Conservation (phyloP, 2,888 invertebrate species). For the Agonopterix alstromeriana region DNA sequence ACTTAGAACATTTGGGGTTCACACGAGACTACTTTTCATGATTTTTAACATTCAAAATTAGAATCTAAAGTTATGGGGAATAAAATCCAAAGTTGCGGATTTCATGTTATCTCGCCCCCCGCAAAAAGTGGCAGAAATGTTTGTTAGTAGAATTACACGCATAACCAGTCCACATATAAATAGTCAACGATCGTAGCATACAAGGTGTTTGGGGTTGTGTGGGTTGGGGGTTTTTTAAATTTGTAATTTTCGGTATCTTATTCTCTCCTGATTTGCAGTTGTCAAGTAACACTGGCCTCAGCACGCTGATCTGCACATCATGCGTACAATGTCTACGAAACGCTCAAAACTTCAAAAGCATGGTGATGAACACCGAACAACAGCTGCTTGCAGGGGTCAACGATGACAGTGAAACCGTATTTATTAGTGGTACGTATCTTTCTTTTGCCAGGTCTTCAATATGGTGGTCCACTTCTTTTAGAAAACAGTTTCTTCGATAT, state of each 20-base stretch:
- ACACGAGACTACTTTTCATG: no score
- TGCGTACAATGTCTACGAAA: slow-evolving; percentile 42
- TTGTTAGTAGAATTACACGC: no score
- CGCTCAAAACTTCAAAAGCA: slow-evolving; percentile 38
- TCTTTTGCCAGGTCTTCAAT: neutral
- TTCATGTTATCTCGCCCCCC: no score
- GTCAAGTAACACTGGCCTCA: slow-evolving; percentile 30
- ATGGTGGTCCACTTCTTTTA: neutral
- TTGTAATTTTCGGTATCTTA: neutral
- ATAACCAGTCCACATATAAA: no score
- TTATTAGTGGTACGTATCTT: slow-evolving; percentile 33
- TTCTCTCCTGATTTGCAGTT: slow-evolving; percentile 30
- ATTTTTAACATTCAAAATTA: no score
- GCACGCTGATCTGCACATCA: slow-evolving; percentile 35
- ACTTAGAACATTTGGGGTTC: no score
- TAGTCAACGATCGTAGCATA: no score
- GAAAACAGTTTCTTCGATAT: neutral
- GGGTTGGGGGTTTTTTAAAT: no score
- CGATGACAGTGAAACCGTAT: slow-evolving; percentile 30
- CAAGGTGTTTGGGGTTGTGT: no score
- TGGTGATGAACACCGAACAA: slow-evolving; percentile 38
- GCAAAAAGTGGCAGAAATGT: no score
- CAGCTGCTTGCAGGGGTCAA: slow-evolving; percentile 26
- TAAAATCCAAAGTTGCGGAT: no score
- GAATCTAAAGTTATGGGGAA: no score